A percentile compares a stretch with the other conserved stretches of the same genome.
These are phyloP conservation scores for Drosophila multiciliata DNA, from an alignment of 2,888 invertebrate genomes.

Conservation along the genomic window DNA sequence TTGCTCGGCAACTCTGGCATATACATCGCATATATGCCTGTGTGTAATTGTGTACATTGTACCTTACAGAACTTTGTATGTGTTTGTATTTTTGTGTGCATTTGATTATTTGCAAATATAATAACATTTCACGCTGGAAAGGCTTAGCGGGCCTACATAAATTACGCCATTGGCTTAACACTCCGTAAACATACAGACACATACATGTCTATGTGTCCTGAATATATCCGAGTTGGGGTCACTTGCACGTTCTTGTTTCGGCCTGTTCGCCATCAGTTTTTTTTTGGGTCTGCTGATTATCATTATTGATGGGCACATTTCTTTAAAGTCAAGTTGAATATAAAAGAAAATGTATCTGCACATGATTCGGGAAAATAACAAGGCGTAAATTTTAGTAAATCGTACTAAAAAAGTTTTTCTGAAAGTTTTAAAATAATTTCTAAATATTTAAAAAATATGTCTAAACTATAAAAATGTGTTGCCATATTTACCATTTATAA, in stretches of 20 bases:
- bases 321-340: slow-evolving; percentile 24
- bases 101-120: slow-evolving; percentile 48
- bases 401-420: not conserved
- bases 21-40: not conserved
- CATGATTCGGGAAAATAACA: not conserved
- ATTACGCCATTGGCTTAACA: slow-evolving; percentile 63
- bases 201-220: slow-evolving; percentile 1
- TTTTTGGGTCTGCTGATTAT: slow-evolving; percentile 35
- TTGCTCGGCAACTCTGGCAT: slow-evolving; percentile 36
- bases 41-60: not conserved
- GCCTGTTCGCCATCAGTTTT: slow-evolving; percentile 25
- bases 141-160: slow-evolving; percentile 72
- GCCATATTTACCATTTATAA: not conserved
- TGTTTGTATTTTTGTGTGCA: not conserved
- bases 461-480: not conserved
- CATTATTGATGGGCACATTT: slow-evolving; percentile 47
- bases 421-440: not conserved
- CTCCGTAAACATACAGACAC: slow-evolving; percentile 2
- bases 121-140: slow-evolving; percentile 74
- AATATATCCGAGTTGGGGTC: slow-evolving; percentile 51
- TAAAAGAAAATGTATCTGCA: not conserved
- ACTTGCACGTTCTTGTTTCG: slow-evolving; percentile 63
- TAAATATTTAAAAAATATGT: not conserved
- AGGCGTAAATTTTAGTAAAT: not conserved
- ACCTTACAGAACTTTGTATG: slow-evolving; percentile 18